phyloP scores from a whole-genome alignment of 2,888 invertebrate genomes.

The Cephonodes hylas region DNA sequence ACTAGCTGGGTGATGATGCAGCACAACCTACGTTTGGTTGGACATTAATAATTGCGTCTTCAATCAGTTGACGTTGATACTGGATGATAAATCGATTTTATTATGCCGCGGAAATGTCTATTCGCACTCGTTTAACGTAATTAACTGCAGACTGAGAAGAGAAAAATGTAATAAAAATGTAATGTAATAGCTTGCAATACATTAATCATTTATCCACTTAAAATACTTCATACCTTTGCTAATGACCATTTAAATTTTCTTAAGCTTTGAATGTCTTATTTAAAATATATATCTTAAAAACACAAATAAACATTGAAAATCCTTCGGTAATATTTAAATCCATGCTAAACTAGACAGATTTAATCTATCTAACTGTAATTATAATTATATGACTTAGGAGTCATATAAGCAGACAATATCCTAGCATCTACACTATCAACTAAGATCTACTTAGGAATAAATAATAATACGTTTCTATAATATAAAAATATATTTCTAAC shows the following conservation, averaged over 20 bases:
- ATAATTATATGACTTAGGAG: no score
- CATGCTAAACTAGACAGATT: no score
- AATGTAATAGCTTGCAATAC: constrained; percentile 16
- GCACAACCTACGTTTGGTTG: constrained; percentile 32
- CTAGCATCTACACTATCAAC: no score
- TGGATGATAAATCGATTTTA: constrained; percentile 45
- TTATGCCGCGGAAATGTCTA: constrained; percentile 30
- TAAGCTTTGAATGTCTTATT: no score
- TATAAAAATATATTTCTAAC: not conserved
- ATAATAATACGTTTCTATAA: not conserved
- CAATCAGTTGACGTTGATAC: constrained; percentile 36
- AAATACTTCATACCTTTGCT: not conserved
- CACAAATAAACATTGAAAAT: no score
- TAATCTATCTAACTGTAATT: no score
- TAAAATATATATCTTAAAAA: no score
- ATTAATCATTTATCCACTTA: not conserved
- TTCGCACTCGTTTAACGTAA: constrained; percentile 38
- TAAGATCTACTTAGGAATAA: no score
- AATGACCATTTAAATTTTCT: no score
- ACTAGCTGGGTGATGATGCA: constrained; percentile 26
- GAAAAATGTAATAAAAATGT: constrained; percentile 25
- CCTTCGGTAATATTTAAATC: no score
- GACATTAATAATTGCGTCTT: constrained; percentile 42
- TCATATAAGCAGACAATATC: no score
- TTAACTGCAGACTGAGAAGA: constrained; percentile 26